Base-by-base conservation (phyloP, 2,113 vertebrate genomes). In the Pycnonotus jocosus region DNA sequence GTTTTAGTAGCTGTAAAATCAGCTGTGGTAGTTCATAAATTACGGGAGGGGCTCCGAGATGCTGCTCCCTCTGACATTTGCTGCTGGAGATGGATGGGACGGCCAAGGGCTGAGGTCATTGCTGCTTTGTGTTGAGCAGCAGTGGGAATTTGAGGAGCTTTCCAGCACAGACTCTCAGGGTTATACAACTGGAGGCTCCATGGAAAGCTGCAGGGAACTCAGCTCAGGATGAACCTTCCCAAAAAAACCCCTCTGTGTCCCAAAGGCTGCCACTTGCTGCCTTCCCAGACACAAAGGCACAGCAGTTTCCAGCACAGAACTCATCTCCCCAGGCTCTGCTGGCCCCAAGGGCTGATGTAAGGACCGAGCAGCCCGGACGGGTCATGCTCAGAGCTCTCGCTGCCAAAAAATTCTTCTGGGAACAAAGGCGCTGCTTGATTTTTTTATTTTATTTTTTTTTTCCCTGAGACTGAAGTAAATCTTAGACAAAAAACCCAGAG, bases 401-500 rank as follows among this genome's bases (percentile, higher is more conserved):
- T 93, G 88, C 88, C 95, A 93, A 80, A 90, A 89, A 96, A 97
- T 19, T 37, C 57, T 84, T 51, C 82, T 79, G 79, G 92, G 88
- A 94, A 88, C 88, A 95, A 91, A 91, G 64, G 66, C 11, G 0
- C 42, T 47, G 61, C 72, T 77, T 74, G 81, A 33, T 42, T 30
- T 18, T 69, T 24, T 24, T 33, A 8, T 24, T 5, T 45, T 45
- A 18, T 31, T 24, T 28, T n/a, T 54, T n/a, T 58, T 28, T 51
- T 79, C 15, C 51, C 65, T 51, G 61, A 12, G 25, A 33, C 25
- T 23, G 56, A 76, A 94, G 94, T 84, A 70, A 90, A 86, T 93
- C 72, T 95, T 54, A 80, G 78, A 83, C 79, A 53, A 91, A 94
- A 96, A 95, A 45, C 69, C 85, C 85, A 96, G 90, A 96, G 91